Percentiles rank a stretch among this genome's conserved stretches.
Conservation (phyloP, 2,888 invertebrate genomes). For the Petrophora chlorosata region DNA sequence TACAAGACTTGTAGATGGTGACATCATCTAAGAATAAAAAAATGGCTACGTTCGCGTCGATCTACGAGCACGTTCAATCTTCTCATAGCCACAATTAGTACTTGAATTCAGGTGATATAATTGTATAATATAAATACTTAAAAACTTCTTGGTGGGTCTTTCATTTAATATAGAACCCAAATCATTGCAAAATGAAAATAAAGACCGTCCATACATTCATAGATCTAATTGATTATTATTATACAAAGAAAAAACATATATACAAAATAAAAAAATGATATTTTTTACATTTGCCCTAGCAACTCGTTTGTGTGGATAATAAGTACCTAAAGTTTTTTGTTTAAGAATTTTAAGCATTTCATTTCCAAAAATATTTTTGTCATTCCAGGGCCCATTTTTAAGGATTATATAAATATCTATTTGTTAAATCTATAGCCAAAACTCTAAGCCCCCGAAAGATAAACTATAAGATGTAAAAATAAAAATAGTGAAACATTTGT, state of each 20-base stretch:
- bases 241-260: constrained; percentile 77
- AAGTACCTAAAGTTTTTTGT: constrained; percentile 65
- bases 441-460: constrained; percentile 38
- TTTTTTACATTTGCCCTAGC: constrained; percentile 43
- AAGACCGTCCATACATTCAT: constrained; percentile 49
- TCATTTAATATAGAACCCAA: constrained; percentile 47
- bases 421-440: constrained; percentile 37
- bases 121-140: constrained; percentile 33
- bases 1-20: too few species aligned
- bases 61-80: constrained; percentile 38
- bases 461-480: constrained; percentile 36
- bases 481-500: constrained; percentile 38
- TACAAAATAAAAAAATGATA: constrained; percentile 80
- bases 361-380: constrained; percentile 39
- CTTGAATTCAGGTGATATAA: constrained; percentile 33
- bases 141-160: constrained; percentile 54
- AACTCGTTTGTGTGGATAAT: constrained; percentile 55
- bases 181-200: constrained; percentile 26
- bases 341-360: constrained; percentile 10
- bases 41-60: constrained; percentile 35
- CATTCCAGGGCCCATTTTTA: constrained; percentile 32
- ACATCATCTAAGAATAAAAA: background rate
- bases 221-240: constrained; percentile 76
- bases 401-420: constrained; percentile 19
- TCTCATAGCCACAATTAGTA: constrained; percentile 47